Evolutionary conservation across 2,888 invertebrate species (phyloP).

Genomic region (Merodon equestris): DNA sequence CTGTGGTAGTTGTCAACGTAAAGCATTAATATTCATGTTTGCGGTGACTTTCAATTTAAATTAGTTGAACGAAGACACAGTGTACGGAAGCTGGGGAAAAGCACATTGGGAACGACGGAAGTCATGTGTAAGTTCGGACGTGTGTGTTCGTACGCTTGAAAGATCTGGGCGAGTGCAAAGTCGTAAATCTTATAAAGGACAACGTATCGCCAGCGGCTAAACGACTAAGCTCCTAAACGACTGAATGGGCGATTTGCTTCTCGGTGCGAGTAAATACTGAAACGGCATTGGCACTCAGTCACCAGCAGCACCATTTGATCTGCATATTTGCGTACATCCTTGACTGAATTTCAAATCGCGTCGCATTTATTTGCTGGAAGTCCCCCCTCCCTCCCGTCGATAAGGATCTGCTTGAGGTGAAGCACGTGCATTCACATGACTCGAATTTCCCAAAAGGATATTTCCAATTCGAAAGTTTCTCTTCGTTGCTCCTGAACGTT

Average conservation of each 20-base stretch:
- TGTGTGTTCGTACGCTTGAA: too few species aligned
- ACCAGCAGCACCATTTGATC: slow-evolving; percentile 33
- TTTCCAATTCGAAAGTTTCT: slow-evolving; percentile 57
- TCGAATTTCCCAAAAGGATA: slow-evolving; percentile 67
- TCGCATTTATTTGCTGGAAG: slow-evolving; percentile 60
- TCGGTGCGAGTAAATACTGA: slow-evolving; percentile 55
- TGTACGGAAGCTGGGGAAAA: too few species aligned
- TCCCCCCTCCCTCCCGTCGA: slow-evolving; percentile 33
- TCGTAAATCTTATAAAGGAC: slow-evolving; percentile 60
- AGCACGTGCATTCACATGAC: slow-evolving; percentile 58
- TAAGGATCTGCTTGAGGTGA: slow-evolving; percentile 63
- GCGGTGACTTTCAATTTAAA: slow-evolving; percentile 70
- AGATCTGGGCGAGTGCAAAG: slow-evolving; percentile 26
- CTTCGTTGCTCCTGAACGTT: slow-evolving; percentile 41
- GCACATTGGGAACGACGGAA: slow-evolving; percentile 2
- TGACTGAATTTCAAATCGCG: slow-evolving; percentile 61
- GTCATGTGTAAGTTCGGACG: slow-evolving; percentile 42
- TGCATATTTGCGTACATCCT: slow-evolving; percentile 57
- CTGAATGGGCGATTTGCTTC: slow-evolving; percentile 23
- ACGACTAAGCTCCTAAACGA: background rate
- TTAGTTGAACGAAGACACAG: slow-evolving; percentile 46
- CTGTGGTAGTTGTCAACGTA: slow-evolving; percentile 70
- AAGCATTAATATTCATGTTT: slow-evolving; percentile 71
- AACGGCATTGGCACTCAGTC: slow-evolving; percentile 33
- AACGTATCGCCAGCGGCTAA: slow-evolving; percentile 10